These are phyloP conservation scores for Carabus problematicus DNA, from an alignment of 2,888 invertebrate species.

Conservation along the genomic window DNA sequence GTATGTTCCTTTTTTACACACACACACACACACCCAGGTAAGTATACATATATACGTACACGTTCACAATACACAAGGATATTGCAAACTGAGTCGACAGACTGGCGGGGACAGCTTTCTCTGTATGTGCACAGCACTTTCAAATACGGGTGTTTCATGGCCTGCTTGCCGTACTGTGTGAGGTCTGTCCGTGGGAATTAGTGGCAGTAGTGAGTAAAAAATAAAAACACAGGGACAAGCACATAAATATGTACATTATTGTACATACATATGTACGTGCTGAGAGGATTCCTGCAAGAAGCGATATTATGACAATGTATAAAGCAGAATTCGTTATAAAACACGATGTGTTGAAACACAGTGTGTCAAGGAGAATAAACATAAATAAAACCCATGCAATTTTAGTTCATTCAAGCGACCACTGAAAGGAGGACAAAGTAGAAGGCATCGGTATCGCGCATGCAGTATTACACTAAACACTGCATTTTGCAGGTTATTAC, in stretches of 20 bases:
- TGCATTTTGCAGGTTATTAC: slow-evolving; percentile 9
- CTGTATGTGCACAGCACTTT: slow-evolving; percentile 28
- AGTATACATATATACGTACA: slow-evolving; percentile 5
- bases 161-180: too few relatives aligned
- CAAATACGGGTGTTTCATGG: slow-evolving; percentile 33
- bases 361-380: slow-evolving; percentile 37
- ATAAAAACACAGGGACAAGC: too few relatives aligned
- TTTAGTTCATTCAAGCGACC: too few relatives aligned
- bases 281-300: too few relatives aligned
- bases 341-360: slow-evolving; percentile 16
- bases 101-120: slow-evolving; percentile 28
- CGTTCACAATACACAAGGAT: slow-evolving; percentile 33
- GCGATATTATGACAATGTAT: too few relatives aligned
- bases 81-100: slow-evolving; percentile 14
- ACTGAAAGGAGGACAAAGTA: slow-evolving; percentile 14
- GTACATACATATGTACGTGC: too few relatives aligned
- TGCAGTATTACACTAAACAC: background rate
- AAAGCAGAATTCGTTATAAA: background rate
- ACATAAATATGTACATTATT: too few relatives aligned
- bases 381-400: background rate
- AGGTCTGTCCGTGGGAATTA: too few relatives aligned
- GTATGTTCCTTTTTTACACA: background rate
- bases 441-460: slow-evolving; percentile 2
- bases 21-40: slow-evolving; percentile 19
- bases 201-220: too few relatives aligned